These are phyloP conservation scores for Tachypleus tridentatus DNA, from an alignment of 1,140 invertebrate genomes.

Conservation along the genomic window DNA sequence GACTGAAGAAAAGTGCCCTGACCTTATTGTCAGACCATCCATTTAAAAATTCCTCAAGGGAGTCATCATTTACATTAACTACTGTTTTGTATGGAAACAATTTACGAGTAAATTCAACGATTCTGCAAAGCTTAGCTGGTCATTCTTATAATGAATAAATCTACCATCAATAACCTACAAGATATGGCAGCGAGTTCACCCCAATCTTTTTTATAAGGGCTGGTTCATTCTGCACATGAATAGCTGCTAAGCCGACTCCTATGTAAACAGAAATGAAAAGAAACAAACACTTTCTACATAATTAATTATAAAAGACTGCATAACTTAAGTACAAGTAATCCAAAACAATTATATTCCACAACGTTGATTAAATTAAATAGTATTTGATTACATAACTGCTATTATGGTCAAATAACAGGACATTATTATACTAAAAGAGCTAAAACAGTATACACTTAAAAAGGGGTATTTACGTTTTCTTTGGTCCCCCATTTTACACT, in stretches of 20 bases:
- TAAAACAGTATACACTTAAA: too few species aligned
- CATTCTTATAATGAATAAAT: conserved; percentile 63
- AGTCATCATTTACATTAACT: conserved; percentile 52
- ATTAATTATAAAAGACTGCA: too few species aligned
- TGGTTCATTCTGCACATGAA: conserved; percentile 69
- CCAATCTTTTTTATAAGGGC: conserved; percentile 59
- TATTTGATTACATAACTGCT: too few species aligned
- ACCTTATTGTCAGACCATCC: conserved; percentile 87
- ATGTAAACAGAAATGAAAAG: not conserved
- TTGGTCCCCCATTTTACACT: too few species aligned
- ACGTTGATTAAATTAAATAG: too few species aligned
- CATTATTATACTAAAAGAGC: too few species aligned
- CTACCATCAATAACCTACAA: conserved; percentile 67
- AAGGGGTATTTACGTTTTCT: too few species aligned
- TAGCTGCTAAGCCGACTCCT: conserved; percentile 47
- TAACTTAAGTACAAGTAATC: too few species aligned
- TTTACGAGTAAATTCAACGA: conserved; percentile 71
- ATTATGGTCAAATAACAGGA: too few species aligned
- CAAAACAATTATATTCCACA: too few species aligned
- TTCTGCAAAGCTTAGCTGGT: conserved; percentile 57
- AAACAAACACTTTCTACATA: too few species aligned
- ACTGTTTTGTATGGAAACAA: conserved; percentile 72
- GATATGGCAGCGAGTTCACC: conserved; percentile 61
- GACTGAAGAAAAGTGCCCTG: conserved; percentile 75
- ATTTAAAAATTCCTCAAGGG: conserved; percentile 61